Evolutionary conservation across 2,797 vertebrate species (phyloP).

Genomic region (Ciconia nigra): DNA sequence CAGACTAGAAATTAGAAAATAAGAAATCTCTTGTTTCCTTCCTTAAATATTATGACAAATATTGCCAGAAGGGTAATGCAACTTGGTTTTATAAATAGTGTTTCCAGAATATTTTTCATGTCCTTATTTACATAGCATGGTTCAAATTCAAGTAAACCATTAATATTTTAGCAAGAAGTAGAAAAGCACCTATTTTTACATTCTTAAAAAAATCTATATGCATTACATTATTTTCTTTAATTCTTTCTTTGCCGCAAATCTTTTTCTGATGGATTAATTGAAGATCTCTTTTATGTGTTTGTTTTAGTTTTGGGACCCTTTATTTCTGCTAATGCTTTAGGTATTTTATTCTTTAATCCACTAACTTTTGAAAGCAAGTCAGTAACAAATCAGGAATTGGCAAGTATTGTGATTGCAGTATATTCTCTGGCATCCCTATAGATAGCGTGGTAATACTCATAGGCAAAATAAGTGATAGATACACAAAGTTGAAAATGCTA

Average conservation of each 20-base stretch:
- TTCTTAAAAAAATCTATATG: neutral
- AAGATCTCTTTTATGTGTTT: neutral
- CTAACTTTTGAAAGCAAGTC: neutral
- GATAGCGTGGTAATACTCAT: neutral
- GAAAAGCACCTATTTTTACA: neutral
- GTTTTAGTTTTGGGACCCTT: neutral
- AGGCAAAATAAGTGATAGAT: neutral
- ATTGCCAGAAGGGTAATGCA: slow-evolving; percentile 7
- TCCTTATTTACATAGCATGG: neutral
- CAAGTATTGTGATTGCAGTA: neutral
- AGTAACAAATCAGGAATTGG: neutral
- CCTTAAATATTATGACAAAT: slow-evolving; percentile 6
- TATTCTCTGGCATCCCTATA: neutral
- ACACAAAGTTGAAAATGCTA: neutral
- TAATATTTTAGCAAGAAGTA: neutral
- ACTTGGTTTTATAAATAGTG: neutral
- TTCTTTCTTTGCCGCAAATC: neutral
- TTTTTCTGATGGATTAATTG: neutral
- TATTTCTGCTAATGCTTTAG: neutral
- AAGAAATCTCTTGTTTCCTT: slow-evolving; percentile 16
- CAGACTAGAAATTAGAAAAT: neutral
- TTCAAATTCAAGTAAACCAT: slow-evolving; percentile 2
- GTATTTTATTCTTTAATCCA: neutral
- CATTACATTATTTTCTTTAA: neutral
- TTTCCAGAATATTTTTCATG: neutral